phyloP scores from a whole-genome alignment of 1,140 invertebrate species.

The Sogatella furcifera region DNA sequence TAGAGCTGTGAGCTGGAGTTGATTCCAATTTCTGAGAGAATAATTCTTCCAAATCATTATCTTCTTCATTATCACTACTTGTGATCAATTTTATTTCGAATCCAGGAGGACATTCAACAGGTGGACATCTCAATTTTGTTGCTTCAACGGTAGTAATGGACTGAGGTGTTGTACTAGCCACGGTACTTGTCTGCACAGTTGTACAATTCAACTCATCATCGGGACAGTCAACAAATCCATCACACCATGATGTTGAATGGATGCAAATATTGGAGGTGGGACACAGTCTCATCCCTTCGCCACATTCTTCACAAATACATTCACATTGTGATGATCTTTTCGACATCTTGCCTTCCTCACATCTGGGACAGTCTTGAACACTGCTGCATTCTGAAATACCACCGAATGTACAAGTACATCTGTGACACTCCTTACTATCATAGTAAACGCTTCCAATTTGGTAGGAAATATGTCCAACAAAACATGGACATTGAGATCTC shows the following conservation, averaged over 20 bases:
- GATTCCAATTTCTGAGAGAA: too few species aligned
- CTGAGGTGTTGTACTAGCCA: slow-evolving; percentile 15
- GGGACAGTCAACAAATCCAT: slow-evolving; percentile 70
- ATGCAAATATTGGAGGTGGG: slow-evolving; percentile 66
- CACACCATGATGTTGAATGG: slow-evolving; percentile 58
- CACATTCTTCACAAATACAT: slow-evolving; percentile 63
- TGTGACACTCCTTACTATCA: slow-evolving; percentile 55
- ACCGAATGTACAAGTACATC: slow-evolving; percentile 63
- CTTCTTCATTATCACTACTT: neutral
- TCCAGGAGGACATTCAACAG: slow-evolving; percentile 15
- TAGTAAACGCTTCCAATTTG: slow-evolving; percentile 53
- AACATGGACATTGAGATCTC: slow-evolving; percentile 60
- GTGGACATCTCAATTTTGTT: slow-evolving; percentile 6
- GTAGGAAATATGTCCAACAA: slow-evolving; percentile 51
- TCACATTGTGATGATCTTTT: slow-evolving; percentile 43
- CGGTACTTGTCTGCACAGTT: slow-evolving; percentile 24
- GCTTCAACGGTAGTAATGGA: slow-evolving; percentile 13
- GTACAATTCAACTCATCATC: slow-evolving; percentile 69
- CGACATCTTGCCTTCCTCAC: slow-evolving; percentile 37
- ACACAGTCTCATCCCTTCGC: slow-evolving; percentile 49
- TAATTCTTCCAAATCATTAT: neutral
- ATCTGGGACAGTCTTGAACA: slow-evolving; percentile 52
- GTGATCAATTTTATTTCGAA: slow-evolving; percentile 10
- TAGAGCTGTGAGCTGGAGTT: slow-evolving; percentile 9
- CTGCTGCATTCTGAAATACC: slow-evolving; percentile 52